phyloP scores from a whole-genome alignment of 2,888 invertebrate genomes.

The Teleiodes luculella region DNA sequence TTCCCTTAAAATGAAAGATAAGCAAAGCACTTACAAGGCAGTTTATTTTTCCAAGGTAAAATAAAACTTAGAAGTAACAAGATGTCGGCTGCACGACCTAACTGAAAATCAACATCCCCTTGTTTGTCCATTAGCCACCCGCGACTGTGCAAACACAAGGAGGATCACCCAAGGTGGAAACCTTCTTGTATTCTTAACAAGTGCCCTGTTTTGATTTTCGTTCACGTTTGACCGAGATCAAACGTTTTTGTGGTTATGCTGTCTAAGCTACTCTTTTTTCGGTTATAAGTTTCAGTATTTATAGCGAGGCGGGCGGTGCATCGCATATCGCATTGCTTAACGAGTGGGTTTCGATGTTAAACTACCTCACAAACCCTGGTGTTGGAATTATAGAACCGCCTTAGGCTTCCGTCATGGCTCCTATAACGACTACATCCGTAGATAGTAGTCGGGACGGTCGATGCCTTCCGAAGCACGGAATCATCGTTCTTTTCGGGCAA shows the following conservation, averaged over 20 bases:
- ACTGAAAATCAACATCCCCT: slow-evolving; percentile 74
- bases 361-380: too few species aligned
- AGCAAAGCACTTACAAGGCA: neutral
- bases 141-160: slow-evolving; percentile 54
- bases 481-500: too few species aligned
- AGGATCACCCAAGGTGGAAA: slow-evolving; percentile 23
- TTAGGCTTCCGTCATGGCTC: too few species aligned
- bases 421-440: too few species aligned
- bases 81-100: slow-evolving; percentile 49
- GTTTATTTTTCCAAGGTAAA: neutral
- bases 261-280: too few species aligned
- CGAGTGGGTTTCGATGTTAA: too few species aligned
- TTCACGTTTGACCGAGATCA: neutral
- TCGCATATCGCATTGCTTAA: too few species aligned
- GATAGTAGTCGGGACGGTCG: too few species aligned
- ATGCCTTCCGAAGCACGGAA: too few species aligned
- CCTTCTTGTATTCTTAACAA: neutral
- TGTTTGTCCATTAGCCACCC: slow-evolving; percentile 75
- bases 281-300: too few species aligned
- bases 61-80: slow-evolving; percentile 46
- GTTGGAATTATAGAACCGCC: too few species aligned
- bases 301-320: too few species aligned
- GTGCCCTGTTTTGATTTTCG: slow-evolving; percentile 9
- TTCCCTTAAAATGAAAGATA: neutral
- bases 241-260: neutral